A percentile compares a stretch with the other conserved stretches of the same genome.
These are phyloP conservation scores for Callopanchax toddi DNA, from an alignment of 2,113 vertebrate genomes.

Conservation along the genomic window DNA sequence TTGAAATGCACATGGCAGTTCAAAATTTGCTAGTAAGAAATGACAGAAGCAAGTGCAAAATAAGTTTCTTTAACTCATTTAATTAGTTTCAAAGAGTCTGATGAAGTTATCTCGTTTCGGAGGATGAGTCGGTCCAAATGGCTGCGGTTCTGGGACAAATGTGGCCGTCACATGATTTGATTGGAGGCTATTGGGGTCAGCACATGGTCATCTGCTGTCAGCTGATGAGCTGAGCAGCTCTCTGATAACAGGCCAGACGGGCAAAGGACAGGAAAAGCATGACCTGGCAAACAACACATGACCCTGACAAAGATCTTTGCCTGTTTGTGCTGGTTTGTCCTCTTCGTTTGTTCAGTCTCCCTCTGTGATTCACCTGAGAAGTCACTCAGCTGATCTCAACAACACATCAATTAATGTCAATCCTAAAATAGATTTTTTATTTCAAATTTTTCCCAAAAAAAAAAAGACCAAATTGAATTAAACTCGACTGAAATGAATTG, in stretches of 20 bases:
- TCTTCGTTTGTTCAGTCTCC: constrained; percentile 4
- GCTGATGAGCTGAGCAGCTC: constrained; percentile 50
- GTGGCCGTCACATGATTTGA: constrained; percentile 48
- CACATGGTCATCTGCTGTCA: constrained; percentile 61
- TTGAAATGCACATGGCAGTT: constrained; percentile 20
- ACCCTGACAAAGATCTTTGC: constrained; percentile 47
- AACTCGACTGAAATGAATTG: too few relatives aligned
- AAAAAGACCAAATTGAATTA: too few relatives aligned
- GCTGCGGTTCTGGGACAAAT: constrained; percentile 20
- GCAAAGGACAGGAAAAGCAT: constrained; percentile 70
- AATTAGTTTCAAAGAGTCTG: constrained; percentile 2
- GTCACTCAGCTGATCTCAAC: neutral
- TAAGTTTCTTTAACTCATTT: constrained; percentile 3
- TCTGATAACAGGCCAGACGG: constrained; percentile 72
- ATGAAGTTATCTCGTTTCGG: constrained; percentile 8
- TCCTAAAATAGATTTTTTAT: too few relatives aligned
- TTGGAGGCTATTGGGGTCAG: constrained; percentile 53
- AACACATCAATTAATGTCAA: too few relatives aligned
- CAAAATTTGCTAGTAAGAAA: too few relatives aligned
- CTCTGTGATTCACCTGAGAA: constrained; percentile 9
- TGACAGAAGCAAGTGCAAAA: too few relatives aligned
- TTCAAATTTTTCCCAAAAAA: too few relatives aligned
- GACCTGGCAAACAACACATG: constrained; percentile 67
- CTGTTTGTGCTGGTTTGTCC: constrained; percentile 35
- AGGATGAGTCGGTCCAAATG: constrained; percentile 20